Conservation (phyloP, 2,888 invertebrate species). For the Drosophila recens region DNA sequence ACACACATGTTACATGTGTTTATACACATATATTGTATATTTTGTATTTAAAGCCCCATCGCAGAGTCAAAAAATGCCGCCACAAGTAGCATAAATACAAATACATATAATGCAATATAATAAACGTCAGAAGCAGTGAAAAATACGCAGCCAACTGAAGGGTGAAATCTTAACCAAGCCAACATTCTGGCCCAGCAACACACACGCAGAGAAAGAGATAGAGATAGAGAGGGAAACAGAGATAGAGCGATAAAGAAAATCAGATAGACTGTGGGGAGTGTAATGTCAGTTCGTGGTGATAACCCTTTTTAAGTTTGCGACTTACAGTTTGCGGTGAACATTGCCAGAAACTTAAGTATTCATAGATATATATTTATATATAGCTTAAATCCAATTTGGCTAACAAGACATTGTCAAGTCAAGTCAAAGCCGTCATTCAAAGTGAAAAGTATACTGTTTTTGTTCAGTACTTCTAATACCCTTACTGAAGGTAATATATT, state of each 20-base stretch:
- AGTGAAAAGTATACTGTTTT: neutral
- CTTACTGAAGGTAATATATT: neutral
- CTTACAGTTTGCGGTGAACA: constrained; percentile 31
- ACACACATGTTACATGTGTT: constrained; percentile 18
- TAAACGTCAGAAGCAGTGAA: constrained; percentile 65
- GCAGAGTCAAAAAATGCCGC: constrained; percentile 41
- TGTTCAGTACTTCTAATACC: neutral
- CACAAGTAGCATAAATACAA: constrained; percentile 71
- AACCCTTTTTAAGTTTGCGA: constrained; percentile 72
- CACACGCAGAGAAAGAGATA: neutral
- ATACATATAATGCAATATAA: constrained; percentile 74
- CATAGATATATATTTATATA: constrained; percentile 6
- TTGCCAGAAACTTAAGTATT: constrained; percentile 36
- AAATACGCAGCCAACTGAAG: constrained; percentile 35
- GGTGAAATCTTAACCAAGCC: constrained; percentile 41
- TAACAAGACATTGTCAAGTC: constrained; percentile 58
- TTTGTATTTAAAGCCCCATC: constrained; percentile 44
- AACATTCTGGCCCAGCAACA: constrained; percentile 1
- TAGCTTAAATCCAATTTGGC: constrained; percentile 71
- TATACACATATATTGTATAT: constrained; percentile 5
- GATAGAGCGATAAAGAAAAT: neutral
- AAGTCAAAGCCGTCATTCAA: constrained; percentile 29
- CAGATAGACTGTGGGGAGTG: constrained; percentile 7
- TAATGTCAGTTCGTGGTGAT: constrained; percentile 60
- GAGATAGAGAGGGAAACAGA: neutral